These are phyloP conservation scores for Notothenia coriiceps DNA, from an alignment of 2,113 vertebrate genomes.

Conservation along the genomic window DNA sequence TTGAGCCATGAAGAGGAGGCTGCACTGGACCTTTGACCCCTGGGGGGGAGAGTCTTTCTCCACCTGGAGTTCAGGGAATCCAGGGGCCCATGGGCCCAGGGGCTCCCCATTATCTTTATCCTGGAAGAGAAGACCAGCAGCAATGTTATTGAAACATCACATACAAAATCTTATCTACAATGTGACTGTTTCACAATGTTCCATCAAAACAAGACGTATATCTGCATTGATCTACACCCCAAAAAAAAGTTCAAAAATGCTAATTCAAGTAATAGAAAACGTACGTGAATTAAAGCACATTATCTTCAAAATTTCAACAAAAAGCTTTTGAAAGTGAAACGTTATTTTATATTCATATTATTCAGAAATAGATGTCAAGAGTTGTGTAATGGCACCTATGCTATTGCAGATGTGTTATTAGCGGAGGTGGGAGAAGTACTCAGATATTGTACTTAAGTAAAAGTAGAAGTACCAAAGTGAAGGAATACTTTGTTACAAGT, in stretches of 20 bases:
- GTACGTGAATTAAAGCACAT: no score
- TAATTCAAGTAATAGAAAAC: no score
- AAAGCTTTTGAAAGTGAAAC: no score
- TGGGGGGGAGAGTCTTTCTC: neutral
- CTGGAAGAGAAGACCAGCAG: conserved; percentile 45
- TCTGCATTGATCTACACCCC: neutral
- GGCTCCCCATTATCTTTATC: conserved; percentile 33
- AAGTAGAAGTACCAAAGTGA: no score
- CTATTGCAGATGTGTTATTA: no score
- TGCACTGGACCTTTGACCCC: conserved; percentile 38
- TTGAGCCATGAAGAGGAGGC: conserved; percentile 57
- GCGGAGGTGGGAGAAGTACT: no score
- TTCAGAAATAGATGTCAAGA: no score
- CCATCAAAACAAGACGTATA: neutral
- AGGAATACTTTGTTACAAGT: no score
- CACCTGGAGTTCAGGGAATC: conserved; percentile 63
- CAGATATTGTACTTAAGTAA: no score
- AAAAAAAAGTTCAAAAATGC: neutral
- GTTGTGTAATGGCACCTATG: no score
- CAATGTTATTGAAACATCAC: neutral
- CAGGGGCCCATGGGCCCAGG: conserved; percentile 9
- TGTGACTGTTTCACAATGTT: neutral
- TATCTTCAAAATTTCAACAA: no score
- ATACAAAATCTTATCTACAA: neutral
- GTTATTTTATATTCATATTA: neutral